These are phyloP conservation scores for Pantherophis guttatus DNA, from an alignment of 2,113 vertebrate species.

Conservation along the genomic window DNA sequence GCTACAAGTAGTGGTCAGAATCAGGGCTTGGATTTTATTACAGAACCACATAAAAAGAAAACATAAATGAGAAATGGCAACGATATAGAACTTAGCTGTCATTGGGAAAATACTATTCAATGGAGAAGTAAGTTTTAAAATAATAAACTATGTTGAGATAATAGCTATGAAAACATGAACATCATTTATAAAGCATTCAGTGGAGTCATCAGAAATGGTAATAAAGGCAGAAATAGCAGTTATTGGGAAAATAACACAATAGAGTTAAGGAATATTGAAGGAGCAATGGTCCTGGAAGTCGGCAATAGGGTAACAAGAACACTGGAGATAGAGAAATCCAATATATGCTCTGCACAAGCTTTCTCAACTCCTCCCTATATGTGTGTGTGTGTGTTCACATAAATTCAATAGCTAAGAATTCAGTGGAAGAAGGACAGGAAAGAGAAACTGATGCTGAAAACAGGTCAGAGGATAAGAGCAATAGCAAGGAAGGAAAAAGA, in stretches of 20 bases:
- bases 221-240: not conserved
- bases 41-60: not conserved
- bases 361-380: not conserved
- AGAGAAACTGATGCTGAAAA: not conserved
- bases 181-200: not conserved
- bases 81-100: not conserved
- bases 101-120: not conserved
- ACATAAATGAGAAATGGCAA: not conserved
- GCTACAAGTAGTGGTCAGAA: not conserved
- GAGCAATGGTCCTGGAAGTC: not conserved
- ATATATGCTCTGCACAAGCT: not conserved
- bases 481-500: not conserved
- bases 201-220: not conserved
- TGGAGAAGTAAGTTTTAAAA: not conserved
- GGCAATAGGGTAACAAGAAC: not conserved
- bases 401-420: not conserved
- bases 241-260: not conserved
- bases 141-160: not conserved
- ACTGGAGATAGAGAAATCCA: not conserved
- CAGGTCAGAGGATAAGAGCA: not conserved
- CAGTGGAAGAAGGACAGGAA: not conserved
- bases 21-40: not conserved
- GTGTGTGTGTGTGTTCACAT: not conserved
- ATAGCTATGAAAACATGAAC: not conserved
- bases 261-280: not conserved